These are phyloP conservation scores for Lymantria monacha DNA, from an alignment of 2,888 invertebrate species.

Conservation along the genomic window DNA sequence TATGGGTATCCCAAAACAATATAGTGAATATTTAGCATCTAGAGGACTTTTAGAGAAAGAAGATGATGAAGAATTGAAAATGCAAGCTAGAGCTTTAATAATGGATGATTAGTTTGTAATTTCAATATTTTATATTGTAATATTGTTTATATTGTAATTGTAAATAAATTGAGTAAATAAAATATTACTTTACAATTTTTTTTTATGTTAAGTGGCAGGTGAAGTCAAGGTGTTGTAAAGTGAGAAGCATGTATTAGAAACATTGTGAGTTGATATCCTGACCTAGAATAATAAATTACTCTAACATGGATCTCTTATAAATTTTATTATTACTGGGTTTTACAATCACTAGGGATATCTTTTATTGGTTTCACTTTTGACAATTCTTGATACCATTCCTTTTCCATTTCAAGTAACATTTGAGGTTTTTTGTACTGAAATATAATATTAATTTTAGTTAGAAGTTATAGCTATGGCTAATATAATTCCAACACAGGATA, in stretches of 20 bases:
- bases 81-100: constrained; percentile 60
- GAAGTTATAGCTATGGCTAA: background rate
- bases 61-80: constrained; percentile 72
- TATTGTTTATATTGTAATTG: too few relatives aligned
- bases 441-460: background rate
- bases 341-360: constrained; percentile 72
- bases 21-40: constrained; percentile 84
- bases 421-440: constrained; percentile 89
- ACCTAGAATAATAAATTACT: background rate
- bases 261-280: background rate
- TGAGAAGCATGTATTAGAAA: background rate
- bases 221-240: background rate
- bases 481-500: background rate
- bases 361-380: constrained; percentile 67
- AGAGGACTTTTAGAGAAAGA: constrained; percentile 76
- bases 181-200: background rate
- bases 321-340: constrained; percentile 55
- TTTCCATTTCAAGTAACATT: constrained; percentile 86
- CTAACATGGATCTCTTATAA: background rate
- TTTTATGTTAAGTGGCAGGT: background rate
- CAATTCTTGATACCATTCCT: constrained; percentile 76
- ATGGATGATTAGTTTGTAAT: constrained; percentile 50
- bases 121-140: background rate
- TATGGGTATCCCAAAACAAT: constrained; percentile 92
- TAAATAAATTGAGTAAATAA: background rate